Base-by-base conservation (phyloP, 2,797 vertebrate genomes). In the Lutjanus argentimaculatus region DNA sequence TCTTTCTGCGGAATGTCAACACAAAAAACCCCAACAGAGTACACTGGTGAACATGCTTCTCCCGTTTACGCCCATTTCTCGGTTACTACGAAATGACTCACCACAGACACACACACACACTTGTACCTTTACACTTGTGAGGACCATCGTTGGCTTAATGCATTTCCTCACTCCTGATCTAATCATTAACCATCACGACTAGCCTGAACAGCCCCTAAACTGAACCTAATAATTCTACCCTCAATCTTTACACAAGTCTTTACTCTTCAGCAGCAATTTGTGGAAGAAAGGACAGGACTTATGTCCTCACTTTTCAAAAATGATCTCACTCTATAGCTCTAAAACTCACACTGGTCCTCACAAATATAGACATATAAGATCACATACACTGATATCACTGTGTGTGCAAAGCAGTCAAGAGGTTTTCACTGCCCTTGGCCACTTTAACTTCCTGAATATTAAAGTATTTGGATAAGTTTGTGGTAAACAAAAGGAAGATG, bases 1-100 rank as follows among this genome's bases (percentile, higher is more conserved):
- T 75, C 40, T 69, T 86, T 82, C 71, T 22, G 9, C 1, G 22
- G 52, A 80, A 83, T 11, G 12, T 58, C n/a, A 57, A 4, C 3
- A 67, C 4, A 49, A 57, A 36, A 65, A 45, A 11, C 12, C 0
- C 0, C 11, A n/a, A n/a, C 7, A 40, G 2, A 52, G 3, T 3
- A 30, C 30, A 40, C 7, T n/a, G n/a, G 1, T 63, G 17, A 69
- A 8, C 55, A 43, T 1, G 0, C 7, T 57, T 49, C 45, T 25
- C 22, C 12, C 49, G 7, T 30, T 52, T 55, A 59, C 42, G 0
- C 63, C 57, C 40, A 66, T 42, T 15, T 65, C n/a, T 66, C 21
- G 8, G 1, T 69, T 45, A 59, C 36, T 15, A 49, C 3, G 15
- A 45, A 13, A 36, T 75, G 25, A 76, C 43, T 70, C 69, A 40